Percentiles rank a stretch among this genome's conserved stretches.
phyloP scores from a whole-genome alignment of 2,888 invertebrate genomes.

The Orchestes rusci region DNA sequence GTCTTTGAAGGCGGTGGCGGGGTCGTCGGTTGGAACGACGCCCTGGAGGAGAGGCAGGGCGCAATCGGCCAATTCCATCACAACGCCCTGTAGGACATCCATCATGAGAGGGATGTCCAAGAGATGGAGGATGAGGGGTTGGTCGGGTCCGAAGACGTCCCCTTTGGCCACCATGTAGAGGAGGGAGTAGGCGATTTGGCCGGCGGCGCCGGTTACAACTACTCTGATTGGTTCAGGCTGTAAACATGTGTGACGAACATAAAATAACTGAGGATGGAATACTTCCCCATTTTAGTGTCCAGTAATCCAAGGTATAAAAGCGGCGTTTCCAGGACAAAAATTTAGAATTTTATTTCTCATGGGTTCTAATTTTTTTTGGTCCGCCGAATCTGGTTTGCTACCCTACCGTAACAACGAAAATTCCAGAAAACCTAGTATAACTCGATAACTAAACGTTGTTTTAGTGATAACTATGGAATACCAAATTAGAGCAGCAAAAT shows the following conservation, averaged over 20 bases:
- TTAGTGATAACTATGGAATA: no score
- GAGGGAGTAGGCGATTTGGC: constrained; percentile 97
- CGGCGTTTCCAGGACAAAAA: no score
- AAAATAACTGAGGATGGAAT: no score
- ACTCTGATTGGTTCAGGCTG: constrained; percentile 83
- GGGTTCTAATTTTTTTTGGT: no score
- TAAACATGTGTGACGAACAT: constrained; percentile 37
- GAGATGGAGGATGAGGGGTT: constrained; percentile 80
- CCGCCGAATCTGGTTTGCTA: no score
- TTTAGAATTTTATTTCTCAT: no score
- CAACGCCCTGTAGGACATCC: constrained; percentile 94
- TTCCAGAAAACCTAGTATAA: no score
- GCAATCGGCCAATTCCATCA: constrained; percentile 95
- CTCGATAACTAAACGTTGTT: no score
- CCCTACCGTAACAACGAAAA: no score
- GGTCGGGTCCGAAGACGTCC: constrained; percentile 86
- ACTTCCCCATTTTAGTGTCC: no score
- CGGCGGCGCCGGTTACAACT: constrained; percentile 96
- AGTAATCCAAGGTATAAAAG: no score
- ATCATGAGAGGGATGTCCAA: constrained; percentile 95
- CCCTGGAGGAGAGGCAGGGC: constrained; percentile 82
- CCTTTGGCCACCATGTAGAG: constrained; percentile 93
- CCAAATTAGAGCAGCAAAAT: no score
- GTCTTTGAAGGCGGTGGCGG: constrained; percentile 89
- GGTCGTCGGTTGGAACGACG: constrained; percentile 81